phyloP scores from a whole-genome alignment of 2,113 vertebrate genomes.

The Hippoglossus stenolepis region DNA sequence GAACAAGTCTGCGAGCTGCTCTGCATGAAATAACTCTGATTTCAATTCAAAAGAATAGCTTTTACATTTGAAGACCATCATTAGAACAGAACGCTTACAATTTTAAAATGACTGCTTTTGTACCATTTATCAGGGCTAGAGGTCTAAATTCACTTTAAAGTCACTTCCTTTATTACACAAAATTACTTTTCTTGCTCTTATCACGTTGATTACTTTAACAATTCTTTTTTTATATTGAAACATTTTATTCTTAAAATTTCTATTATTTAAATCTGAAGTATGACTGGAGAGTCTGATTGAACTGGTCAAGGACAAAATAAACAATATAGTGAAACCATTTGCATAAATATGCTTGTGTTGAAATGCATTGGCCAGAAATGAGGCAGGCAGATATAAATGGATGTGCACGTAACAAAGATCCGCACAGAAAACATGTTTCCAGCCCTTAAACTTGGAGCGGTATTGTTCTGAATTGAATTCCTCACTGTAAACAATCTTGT shows the following conservation, averaged over 20 bases:
- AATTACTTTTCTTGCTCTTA: no score
- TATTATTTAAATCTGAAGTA: background rate
- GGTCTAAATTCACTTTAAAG: background rate
- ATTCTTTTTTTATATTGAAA: background rate
- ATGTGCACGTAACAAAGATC: background rate
- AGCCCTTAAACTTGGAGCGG: background rate
- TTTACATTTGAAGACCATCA: background rate
- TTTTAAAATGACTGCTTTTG: no score
- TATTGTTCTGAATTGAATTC: constrained; percentile 24
- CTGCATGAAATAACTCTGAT: background rate
- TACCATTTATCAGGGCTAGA: background rate
- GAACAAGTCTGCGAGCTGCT: background rate
- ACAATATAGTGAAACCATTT: constrained; percentile 4
- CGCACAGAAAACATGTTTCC: background rate
- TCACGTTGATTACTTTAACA: background rate
- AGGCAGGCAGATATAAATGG: background rate
- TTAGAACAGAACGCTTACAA: background rate
- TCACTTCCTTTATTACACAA: no score
- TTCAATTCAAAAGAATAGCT: background rate
- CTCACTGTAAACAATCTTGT: constrained; percentile 22
- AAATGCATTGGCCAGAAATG: background rate
- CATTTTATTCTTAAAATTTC: background rate
- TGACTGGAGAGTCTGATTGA: constrained; percentile 7
- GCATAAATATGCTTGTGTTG: background rate
- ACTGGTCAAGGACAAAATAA: background rate